A percentile compares a stretch with the other conserved stretches of the same genome.
These are phyloP conservation scores for Trachymyrmex septentrionalis DNA, from an alignment of 1,140 invertebrate genomes.

Conservation along the genomic window DNA sequence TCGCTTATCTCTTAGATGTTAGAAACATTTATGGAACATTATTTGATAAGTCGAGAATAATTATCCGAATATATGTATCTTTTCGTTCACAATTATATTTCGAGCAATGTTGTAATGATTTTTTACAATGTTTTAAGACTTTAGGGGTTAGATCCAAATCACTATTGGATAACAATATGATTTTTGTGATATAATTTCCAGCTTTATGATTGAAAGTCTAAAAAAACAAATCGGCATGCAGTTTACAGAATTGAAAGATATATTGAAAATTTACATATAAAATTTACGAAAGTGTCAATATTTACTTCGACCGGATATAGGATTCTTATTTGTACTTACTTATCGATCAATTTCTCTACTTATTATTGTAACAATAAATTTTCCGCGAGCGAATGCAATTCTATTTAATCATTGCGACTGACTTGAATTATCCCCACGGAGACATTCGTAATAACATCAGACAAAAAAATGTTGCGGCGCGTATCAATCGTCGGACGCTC, in stretches of 20 bases:
- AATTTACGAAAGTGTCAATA: too few relatives aligned
- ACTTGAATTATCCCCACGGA: not conserved
- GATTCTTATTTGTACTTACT: too few relatives aligned
- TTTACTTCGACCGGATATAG: too few relatives aligned
- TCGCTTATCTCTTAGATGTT: not conserved
- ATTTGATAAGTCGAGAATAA: not conserved
- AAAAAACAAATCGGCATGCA: too few relatives aligned
- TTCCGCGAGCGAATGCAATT: not conserved
- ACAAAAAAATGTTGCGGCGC: conserved; percentile 50
- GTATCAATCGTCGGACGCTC: conserved; percentile 63
- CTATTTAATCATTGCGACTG: not conserved
- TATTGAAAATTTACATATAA: too few relatives aligned
- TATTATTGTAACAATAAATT: not conserved
- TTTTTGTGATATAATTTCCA: too few relatives aligned
- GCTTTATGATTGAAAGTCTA: too few relatives aligned
- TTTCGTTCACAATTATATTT: not conserved
- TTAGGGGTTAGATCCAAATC: too few relatives aligned
- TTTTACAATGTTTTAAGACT: too few relatives aligned
- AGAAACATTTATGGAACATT: not conserved
- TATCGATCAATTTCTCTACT: not conserved
- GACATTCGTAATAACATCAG: conserved; percentile 35
- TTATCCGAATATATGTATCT: not conserved
- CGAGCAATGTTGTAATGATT: not conserved
- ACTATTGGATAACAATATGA: too few relatives aligned
- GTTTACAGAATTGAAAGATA: too few relatives aligned